Evolutionary conservation across 2,797 vertebrate genomes (phyloP).

Genomic region (Bufotes viridis): DNA sequence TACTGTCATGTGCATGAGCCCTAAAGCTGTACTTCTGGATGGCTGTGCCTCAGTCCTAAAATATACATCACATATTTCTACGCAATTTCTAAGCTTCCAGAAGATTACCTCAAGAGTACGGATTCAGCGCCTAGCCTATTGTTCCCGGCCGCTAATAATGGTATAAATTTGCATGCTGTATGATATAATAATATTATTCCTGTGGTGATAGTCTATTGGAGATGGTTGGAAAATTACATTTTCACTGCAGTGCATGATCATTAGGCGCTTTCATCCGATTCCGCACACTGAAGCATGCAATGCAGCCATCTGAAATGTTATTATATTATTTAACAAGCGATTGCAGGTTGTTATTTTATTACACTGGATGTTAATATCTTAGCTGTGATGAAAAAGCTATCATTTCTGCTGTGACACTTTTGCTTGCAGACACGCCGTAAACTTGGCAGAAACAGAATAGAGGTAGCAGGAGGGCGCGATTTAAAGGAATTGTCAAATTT

Average conservation of each 20-base stretch:
- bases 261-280: constrained; percentile 10
- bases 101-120: not conserved
- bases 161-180: constrained; percentile 58
- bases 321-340: constrained; percentile 30
- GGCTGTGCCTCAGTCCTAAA: too few species aligned
- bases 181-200: constrained; percentile 26
- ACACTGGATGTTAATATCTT: constrained; percentile 10
- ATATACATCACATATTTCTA: not conserved
- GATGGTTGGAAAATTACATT: constrained; percentile 14
- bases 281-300: constrained; percentile 17
- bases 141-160: not conserved
- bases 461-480: not conserved
- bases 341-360: constrained; percentile 16
- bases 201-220: constrained; percentile 18
- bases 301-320: not conserved
- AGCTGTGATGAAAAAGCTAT: not conserved
- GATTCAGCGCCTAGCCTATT: not conserved
- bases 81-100: not conserved
- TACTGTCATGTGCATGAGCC: too few species aligned
- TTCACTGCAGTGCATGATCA: constrained; percentile 22
- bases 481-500: not conserved
- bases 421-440: not conserved
- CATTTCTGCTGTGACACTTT: not conserved
- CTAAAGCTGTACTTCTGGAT: too few species aligned
- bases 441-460: not conserved